Percentiles rank a stretch among this genome's conserved stretches.
Conservation (phyloP, 2,797 vertebrate species). For the Acipenser transmontanus region DNA sequence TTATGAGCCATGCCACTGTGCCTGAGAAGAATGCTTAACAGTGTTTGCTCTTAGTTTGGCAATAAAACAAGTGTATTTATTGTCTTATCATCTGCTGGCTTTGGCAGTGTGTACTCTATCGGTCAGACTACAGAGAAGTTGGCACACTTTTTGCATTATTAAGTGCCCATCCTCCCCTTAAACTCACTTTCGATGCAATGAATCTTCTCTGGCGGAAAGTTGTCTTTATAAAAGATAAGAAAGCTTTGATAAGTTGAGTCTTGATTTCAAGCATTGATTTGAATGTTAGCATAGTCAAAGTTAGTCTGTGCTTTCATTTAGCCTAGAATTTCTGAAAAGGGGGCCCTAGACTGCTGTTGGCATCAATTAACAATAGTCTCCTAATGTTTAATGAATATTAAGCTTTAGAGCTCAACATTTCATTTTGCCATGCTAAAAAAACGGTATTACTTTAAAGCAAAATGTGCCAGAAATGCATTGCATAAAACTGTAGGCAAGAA, state of each 20-base stretch:
- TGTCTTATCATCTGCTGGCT: not conserved
- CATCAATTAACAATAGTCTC: no score
- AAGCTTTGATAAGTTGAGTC: no score
- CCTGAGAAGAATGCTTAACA: conserved; percentile 7
- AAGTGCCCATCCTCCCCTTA: not conserved
- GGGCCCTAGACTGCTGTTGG: not conserved
- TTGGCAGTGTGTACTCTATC: not conserved
- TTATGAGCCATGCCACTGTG: conserved; percentile 1
- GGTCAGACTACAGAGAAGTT: not conserved
- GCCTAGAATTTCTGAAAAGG: not conserved
- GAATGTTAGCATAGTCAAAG: not conserved
- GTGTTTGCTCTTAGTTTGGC: not conserved
- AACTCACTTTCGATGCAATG: not conserved
- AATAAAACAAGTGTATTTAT: not conserved
- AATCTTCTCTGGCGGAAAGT: not conserved
- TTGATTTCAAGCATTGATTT: not conserved
- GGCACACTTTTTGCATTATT: not conserved
- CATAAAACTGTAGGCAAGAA: conserved; percentile 7
- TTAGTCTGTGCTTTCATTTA: not conserved
- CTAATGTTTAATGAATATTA: no score
- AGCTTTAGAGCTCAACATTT: no score
- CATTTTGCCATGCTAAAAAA: no score
- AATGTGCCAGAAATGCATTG: not conserved
- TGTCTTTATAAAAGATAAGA: not conserved
- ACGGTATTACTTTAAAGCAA: no score